Evolutionary conservation across 2,797 vertebrate species (phyloP), one percentile per base, ranked within the genome.

Genomic region (Lepus townsendii): DNA sequence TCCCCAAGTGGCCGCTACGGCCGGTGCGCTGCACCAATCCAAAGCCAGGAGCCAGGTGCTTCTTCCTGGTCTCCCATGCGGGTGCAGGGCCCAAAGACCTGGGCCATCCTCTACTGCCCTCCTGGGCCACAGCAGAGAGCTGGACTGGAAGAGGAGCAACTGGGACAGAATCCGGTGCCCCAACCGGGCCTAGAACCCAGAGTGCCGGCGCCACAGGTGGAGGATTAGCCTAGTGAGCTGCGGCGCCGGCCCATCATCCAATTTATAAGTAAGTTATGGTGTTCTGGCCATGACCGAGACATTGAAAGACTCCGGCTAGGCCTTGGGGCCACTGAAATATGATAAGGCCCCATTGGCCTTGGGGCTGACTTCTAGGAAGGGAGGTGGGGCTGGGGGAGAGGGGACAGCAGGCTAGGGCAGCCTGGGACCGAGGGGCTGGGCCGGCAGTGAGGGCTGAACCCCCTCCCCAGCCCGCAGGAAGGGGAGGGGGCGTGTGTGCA

Each of bases 261-360:
- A 19, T 93, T 94, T 93, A 75, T 57, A 95, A 95, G 89, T 47
- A 82, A 82, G 80, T 91, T 84, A 20, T 2, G 82, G 66, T 68
- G 65, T 80, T 90, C 87, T 93, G 86, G 47, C 75, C 60, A 52
- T 72, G 89, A 82, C 38, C 42, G 88, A 62, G 54, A 69, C 19
- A 5, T 50, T 0, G 10, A 73, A 77, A 65, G 79, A 88, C 62
- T 47, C 79, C 47, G 62, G 47, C 30, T 17, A 47, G 68, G 78
- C 27, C 10, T 66, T 10, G 50, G 75, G 50, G 26, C 27, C 38
- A 6, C 27, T 5, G 27, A 73, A 24, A 50, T 35, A 30, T 30
- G 68, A 50, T 26, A 42, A 1, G 13, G 57, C 35, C 30, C 65
- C 68, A 68, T 54, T 88, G 10, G 6, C 73, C 77, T 2, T 0